Evolutionary conservation across 2,113 vertebrate genomes (phyloP), one percentile per base, ranked within the genome.

Genomic region (Thamnophis sirtalis): DNA sequence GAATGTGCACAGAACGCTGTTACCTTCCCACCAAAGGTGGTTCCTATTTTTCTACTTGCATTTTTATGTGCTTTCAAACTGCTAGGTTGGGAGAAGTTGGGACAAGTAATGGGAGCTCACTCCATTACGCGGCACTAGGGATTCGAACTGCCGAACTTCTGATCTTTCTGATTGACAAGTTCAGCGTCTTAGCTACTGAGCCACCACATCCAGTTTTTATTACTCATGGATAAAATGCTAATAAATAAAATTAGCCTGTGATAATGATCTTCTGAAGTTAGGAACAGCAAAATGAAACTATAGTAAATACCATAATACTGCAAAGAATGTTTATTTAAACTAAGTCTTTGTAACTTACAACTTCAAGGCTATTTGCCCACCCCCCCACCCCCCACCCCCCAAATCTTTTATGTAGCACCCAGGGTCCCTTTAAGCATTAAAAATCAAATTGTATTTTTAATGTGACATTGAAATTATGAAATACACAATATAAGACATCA

Each of bases 301-400:
- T 24, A 8, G 28, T 73, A 92, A 88, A 55, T 5, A 3, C 1
- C 13, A 33, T 17, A 90, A 26, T 56, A 55, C 5, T 48, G 33
- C 48, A 17, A 28, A 7, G 86, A 56, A 90, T 33, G 63, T 73
- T 73, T 17, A 73, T 73, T 48, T 63, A 89, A 58, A 60, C 38
- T 24, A 51, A 38, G n/a, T n/a, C 5, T 73, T 73, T 38, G n/a
- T 73, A 73, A 73, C 15, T 33, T 73, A 33, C 5, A 73, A 33
- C 15, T 15, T 73, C 13, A 73, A 19, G 68, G 15, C 15, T 38
- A 6, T 73, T 33, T 73, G n/a, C 4, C 0, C n/a, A 0, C n/a
- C 0, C 63, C 22, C n/a, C n/a, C n/a, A 15, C 13, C n/a, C n/a
- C 0, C 63, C 22, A n/a, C n/a, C n/a, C n/a, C 13, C n/a, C 17